Conservation (phyloP, 2,888 invertebrate genomes). For the Himalopsyche anomala region DNA sequence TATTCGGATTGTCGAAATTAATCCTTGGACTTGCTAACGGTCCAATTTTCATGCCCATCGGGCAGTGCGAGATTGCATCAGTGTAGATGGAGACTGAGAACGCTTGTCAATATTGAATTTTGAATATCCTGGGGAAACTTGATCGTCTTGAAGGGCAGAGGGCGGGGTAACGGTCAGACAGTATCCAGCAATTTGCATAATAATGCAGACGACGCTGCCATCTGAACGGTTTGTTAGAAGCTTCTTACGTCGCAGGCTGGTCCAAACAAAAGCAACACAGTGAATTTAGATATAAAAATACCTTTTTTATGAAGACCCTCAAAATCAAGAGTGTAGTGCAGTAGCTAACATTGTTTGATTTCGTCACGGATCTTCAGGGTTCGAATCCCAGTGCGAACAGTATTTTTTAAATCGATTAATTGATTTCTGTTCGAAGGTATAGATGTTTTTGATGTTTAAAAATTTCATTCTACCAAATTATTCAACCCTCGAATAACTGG, state of each 20-base stretch:
- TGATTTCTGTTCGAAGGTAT: too few relatives aligned
- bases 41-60: slow-evolving; percentile 40
- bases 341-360: too few relatives aligned
- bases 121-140: slow-evolving; percentile 44
- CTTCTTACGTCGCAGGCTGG: background rate
- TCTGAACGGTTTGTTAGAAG: slow-evolving; percentile 10
- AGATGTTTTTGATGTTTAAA: too few relatives aligned
- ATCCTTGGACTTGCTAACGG: slow-evolving; percentile 33
- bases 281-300: background rate
- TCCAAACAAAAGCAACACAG: background rate
- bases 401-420: too few relatives aligned
- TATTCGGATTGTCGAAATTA: slow-evolving; percentile 38
- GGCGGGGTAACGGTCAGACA: slow-evolving; percentile 49
- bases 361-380: too few relatives aligned
- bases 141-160: slow-evolving; percentile 41
- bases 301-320: too few relatives aligned
- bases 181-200: slow-evolving; percentile 50
- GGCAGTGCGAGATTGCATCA: slow-evolving; percentile 40
- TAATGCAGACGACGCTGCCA: slow-evolving; percentile 33
- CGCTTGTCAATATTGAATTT: slow-evolving; percentile 46
- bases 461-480: too few relatives aligned
- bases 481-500: too few relatives aligned
- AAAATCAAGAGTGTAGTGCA: too few relatives aligned
- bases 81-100: slow-evolving; percentile 20
- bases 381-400: too few relatives aligned